Conservation (phyloP, 2,888 invertebrate genomes). For the Galeopsomyia nigrocyanea region DNA sequence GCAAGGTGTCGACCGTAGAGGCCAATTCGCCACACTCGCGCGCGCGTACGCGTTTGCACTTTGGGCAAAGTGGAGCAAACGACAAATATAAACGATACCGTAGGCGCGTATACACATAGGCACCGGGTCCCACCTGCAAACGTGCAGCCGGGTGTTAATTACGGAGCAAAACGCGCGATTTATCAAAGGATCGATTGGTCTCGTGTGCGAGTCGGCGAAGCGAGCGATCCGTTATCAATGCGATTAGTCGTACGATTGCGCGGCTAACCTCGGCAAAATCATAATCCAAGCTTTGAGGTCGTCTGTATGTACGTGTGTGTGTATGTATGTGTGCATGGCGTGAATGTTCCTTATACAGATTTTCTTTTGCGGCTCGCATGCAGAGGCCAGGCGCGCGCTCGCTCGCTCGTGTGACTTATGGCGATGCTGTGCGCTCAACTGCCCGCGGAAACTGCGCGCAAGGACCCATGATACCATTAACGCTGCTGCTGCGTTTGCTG, state of each 20-base stretch:
- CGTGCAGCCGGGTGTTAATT: constrained; percentile 12
- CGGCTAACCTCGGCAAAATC: constrained; percentile 47
- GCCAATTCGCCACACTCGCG: too few relatives aligned
- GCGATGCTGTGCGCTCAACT: not conserved
- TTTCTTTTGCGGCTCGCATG: constrained; percentile 26
- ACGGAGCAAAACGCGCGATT: constrained; percentile 10
- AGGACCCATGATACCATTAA: too few relatives aligned
- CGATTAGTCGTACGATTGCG: constrained; percentile 56
- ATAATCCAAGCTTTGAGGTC: constrained; percentile 52
- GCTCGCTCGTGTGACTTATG: constrained; percentile 26
- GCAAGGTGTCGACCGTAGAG: too few relatives aligned
- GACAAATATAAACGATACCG: not conserved
- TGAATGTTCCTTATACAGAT: constrained; percentile 38
- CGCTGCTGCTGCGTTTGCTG: constrained; percentile 4
- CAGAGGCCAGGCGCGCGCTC: too few relatives aligned
- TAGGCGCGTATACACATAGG: not conserved
- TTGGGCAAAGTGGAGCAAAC: too few relatives aligned
- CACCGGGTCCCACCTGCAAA: not conserved
- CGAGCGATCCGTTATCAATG: constrained; percentile 59
- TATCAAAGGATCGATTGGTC: constrained; percentile 36
- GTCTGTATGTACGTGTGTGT: constrained; percentile 25
- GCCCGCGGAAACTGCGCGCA: too few relatives aligned
- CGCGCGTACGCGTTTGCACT: too few relatives aligned
- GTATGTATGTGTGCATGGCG: not conserved
- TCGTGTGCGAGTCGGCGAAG: constrained; percentile 38